Evolutionary conservation across 2,113 vertebrate genomes (phyloP), one percentile per base, ranked within the genome.

Genomic region (Chitala chitala): DNA sequence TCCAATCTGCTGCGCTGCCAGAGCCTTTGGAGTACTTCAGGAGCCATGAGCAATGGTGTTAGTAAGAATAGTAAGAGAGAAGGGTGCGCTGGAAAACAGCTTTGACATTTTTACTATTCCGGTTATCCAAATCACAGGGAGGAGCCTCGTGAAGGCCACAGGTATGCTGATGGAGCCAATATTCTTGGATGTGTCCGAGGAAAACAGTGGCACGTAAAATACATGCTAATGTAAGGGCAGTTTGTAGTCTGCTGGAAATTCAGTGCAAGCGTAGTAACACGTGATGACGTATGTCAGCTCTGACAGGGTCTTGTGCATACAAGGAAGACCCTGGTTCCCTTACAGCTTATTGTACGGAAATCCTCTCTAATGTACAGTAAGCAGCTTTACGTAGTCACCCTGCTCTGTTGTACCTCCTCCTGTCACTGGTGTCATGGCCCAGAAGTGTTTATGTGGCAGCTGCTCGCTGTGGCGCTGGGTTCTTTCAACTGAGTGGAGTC

Each of bases 391-490:
- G n/a, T n/a, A n/a, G n/a, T n/a, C n/a, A n/a, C n/a, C 55, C 51
- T 56, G 33, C 53, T 42, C 12, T 59, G 36, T 50, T 72, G 78
- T 72, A 71, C 50, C 5, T 8, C 50, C n/a, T 15, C 50, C 51
- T n/a, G 4, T 54, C 51, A 17, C 36, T n/a, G 33, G 48, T 24
- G 29, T 24, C 36, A 26, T 6, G 5, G 36, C 15, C 31, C 31
- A 8, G 29, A 29, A 7, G 31, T 5, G 26, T 36, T 8, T 48
- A 24, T 40, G 12, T 48, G 15, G 8, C 71, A 8, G 29, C 33
- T 65, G 20, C 78, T 81, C 76, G 76, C 81, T 77, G 79, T 70
- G 10, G 77, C 72, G 9, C 51, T 54, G 51, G 9, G 4, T 4
- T 54, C 51, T 4, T 15, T 54, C 20, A 15, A 20, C 20, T 15